Conservation (phyloP, 2,113 vertebrate genomes). For the Myodes glareolus region DNA sequence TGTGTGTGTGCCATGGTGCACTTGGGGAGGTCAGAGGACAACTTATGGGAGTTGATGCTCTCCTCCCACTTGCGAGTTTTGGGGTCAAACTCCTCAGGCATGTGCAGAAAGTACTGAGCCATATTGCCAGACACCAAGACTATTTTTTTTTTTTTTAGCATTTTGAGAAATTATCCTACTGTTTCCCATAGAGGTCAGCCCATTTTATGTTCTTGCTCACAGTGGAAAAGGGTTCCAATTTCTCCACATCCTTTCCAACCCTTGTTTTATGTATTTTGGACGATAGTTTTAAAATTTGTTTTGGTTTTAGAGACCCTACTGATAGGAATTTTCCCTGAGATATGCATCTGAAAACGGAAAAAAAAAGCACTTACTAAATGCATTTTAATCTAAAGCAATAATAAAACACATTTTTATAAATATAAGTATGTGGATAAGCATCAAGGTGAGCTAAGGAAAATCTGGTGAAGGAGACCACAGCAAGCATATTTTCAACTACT, state of each 20-base stretch:
- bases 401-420: neutral
- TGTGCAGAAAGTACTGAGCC: too few relatives aligned
- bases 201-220: neutral
- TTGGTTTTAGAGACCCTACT: conserved; percentile 34
- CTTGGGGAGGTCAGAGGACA: neutral
- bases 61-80: neutral
- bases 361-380: neutral
- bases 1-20: neutral
- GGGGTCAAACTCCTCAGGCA: neutral
- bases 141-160: neutral
- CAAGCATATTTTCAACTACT: neutral
- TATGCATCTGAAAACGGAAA: neutral
- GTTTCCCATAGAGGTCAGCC: neutral
- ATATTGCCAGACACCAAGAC: too few relatives aligned
- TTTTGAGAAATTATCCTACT: neutral
- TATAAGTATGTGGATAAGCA: neutral
- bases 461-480: neutral
- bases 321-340: conserved; percentile 8
- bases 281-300: neutral
- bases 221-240: neutral
- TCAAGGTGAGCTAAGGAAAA: neutral
- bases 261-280: neutral
- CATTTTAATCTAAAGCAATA: neutral
- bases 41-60: neutral
- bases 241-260: neutral